phyloP scores from a whole-genome alignment of 2,113 vertebrate genomes.

The Rhea pennata region DNA sequence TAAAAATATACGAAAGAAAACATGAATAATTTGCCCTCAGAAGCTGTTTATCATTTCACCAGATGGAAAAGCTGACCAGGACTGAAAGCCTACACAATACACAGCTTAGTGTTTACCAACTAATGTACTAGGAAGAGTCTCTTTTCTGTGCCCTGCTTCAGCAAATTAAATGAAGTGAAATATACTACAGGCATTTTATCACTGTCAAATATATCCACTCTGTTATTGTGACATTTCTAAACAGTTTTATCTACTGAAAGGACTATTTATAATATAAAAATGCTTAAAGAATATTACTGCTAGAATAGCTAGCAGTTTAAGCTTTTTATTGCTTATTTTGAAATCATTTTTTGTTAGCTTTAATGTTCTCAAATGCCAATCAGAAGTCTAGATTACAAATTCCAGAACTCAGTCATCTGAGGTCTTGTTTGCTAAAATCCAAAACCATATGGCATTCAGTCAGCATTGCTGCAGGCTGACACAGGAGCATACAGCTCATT shows the following conservation, averaged over 20 bases:
- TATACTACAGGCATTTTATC: background rate
- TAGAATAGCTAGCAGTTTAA: background rate
- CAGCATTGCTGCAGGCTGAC: background rate
- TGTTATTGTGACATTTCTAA: background rate
- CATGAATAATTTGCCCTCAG: accelerated
- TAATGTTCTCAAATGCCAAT: background rate
- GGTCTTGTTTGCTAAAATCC: background rate
- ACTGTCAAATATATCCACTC: background rate
- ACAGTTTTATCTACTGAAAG: background rate
- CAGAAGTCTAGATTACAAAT: background rate
- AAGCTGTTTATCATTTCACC: background rate
- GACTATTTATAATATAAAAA: background rate
- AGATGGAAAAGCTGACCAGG: accelerated
- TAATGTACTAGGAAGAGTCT: too few species aligned
- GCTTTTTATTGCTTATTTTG: background rate
- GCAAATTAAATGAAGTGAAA: background rate
- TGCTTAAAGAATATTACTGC: background rate
- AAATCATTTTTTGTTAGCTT: background rate
- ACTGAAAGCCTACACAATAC: accelerated
- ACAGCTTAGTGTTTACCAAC: too few species aligned
- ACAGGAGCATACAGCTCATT: background rate
- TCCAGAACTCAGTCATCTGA: background rate
- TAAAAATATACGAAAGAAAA: accelerated
- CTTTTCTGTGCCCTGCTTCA: background rate
- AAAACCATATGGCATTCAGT: background rate